Conservation (phyloP, 2,797 vertebrate genomes). For the Helarctos malayanus region DNA sequence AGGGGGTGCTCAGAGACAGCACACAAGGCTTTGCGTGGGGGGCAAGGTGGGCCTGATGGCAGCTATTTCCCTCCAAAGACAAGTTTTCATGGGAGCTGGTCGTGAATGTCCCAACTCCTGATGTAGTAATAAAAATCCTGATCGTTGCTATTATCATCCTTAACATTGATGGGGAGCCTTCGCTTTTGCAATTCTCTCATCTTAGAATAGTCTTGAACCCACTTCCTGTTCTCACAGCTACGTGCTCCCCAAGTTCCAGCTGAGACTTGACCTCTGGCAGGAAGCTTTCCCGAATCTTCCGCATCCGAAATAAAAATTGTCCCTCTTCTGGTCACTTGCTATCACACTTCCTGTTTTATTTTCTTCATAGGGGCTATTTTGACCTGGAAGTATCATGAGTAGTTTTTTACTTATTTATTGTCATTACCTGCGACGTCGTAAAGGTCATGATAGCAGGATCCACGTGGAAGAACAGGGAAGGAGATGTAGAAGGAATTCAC, state of each 20-base stretch:
- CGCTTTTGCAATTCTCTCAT: rapidly evolving
- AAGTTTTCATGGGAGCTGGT: not conserved
- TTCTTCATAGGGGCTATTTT: not conserved
- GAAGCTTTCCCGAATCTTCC: not conserved
- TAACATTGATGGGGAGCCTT: not conserved
- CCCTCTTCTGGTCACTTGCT: not conserved
- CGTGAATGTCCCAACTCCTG: not conserved
- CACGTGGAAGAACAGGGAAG: not conserved
- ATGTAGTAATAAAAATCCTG: not conserved
- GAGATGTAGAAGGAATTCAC: not conserved
- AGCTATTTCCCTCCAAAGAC: not conserved
- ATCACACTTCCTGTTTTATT: not conserved
- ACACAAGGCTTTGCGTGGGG: not conserved
- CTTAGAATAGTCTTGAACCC: too few relatives aligned
- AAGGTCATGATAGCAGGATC: rapidly evolving
- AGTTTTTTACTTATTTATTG: not conserved
- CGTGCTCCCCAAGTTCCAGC: not conserved
- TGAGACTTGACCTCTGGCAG: not conserved
- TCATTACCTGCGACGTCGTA: not conserved
- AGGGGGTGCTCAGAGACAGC: rapidly evolving
- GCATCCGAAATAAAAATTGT: rapidly evolving
- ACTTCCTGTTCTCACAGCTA: not conserved
- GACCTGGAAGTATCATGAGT: not conserved
- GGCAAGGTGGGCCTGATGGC: conserved; percentile 1
- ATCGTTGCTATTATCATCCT: rapidly evolving